phyloP scores from a whole-genome alignment of 2,888 invertebrate species.

The Margaritifera margaritifera region DNA sequence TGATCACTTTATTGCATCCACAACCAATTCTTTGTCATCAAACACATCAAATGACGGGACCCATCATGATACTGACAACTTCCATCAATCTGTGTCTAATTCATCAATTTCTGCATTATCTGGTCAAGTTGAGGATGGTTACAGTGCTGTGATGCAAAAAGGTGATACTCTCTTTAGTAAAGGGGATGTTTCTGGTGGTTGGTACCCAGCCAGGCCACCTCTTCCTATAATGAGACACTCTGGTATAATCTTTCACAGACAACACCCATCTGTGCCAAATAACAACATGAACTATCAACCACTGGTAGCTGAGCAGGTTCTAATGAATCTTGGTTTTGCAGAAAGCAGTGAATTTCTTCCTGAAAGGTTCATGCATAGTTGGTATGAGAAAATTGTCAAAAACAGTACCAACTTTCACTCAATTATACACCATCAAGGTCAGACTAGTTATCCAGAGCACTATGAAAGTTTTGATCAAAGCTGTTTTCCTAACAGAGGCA shows the following conservation, averaged over 20 bases:
- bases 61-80: no score
- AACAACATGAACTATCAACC: not conserved
- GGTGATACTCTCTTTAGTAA: no score
- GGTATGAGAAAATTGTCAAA: conserved; percentile 55
- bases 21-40: no score
- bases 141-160: no score
- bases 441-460: not conserved
- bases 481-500: not conserved
- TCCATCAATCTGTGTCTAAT: no score
- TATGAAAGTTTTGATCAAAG: conserved; percentile 1
- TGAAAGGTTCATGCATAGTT: conserved; percentile 62
- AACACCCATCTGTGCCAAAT: not conserved
- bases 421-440: no score
- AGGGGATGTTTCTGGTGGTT: no score
- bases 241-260: not conserved
- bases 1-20: no score
- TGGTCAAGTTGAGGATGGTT: no score
- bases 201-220: not conserved
- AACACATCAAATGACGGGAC: no score
- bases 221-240: not conserved
- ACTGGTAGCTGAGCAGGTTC: conserved; percentile 47
- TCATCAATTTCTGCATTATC: no score
- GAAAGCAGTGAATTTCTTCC: conserved; percentile 60
- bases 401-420: no score
- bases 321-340: conserved; percentile 60